Evolutionary conservation across 2,113 vertebrate genomes (phyloP).

Genomic region (Apteryx owenii): DNA sequence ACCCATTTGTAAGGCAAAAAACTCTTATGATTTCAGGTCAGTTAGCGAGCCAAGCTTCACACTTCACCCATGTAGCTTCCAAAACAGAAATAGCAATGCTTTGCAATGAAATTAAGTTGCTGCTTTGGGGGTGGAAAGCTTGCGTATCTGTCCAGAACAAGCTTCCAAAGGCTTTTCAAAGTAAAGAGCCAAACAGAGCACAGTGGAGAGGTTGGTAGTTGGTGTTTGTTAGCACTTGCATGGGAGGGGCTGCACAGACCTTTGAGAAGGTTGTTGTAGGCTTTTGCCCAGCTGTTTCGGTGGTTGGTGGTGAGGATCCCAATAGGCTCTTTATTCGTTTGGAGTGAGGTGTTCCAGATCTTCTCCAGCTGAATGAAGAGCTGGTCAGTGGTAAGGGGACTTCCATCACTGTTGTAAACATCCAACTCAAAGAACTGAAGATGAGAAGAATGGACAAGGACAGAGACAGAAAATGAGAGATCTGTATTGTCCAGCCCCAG

Average conservation of each 20-base stretch:
- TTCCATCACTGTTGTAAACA: slow-evolving; percentile 92
- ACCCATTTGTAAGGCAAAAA: background rate
- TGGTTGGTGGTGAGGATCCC: slow-evolving; percentile 96
- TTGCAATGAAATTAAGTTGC: background rate
- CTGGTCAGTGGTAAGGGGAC: slow-evolving; percentile 89
- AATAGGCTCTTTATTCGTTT: slow-evolving; percentile 96
- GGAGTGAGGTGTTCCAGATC: slow-evolving; percentile 97
- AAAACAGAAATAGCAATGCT: background rate
- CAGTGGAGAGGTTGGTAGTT: background rate
- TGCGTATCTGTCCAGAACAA: background rate
- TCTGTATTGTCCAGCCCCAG: background rate
- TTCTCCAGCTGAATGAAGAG: slow-evolving; percentile 95
- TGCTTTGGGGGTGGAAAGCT: background rate
- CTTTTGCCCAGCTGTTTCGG: slow-evolving; percentile 97
- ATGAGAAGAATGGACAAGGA: background rate
- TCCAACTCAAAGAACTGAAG: slow-evolving; percentile 93
- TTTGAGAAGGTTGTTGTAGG: slow-evolving; percentile 93
- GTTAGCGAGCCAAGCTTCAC: background rate
- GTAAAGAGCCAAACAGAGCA: background rate
- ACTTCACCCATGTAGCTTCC: background rate
- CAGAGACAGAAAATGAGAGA: background rate
- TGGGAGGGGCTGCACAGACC: slow-evolving; percentile 70
- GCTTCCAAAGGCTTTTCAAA: background rate
- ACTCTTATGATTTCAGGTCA: background rate
- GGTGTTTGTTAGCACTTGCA: background rate